Percentiles rank a stretch among this genome's conserved stretches.
These are phyloP conservation scores for Cephalopholis sonnerati DNA, from an alignment of 2,113 vertebrate species.

Conservation along the genomic window DNA sequence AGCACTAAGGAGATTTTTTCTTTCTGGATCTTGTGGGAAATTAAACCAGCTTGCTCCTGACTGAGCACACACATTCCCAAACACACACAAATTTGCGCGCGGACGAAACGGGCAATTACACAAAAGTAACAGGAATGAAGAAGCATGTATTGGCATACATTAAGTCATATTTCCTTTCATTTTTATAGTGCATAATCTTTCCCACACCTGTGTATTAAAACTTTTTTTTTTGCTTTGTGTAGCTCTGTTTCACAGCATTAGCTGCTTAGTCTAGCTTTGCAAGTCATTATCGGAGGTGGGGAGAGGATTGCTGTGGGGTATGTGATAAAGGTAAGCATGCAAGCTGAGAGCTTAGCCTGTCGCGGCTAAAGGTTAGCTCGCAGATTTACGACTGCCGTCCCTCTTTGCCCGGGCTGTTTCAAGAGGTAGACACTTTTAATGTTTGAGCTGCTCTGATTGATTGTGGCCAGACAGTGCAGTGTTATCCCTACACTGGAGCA, in stretches of 20 bases:
- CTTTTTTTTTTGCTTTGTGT: background rate
- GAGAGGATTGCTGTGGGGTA: slow-evolving; percentile 52
- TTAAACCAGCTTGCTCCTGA: slow-evolving; percentile 68
- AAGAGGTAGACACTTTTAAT: slow-evolving; percentile 64
- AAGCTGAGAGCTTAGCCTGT: slow-evolving; percentile 71
- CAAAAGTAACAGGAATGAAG: slow-evolving; percentile 1
- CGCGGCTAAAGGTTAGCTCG: slow-evolving; percentile 74
- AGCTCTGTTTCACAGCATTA: slow-evolving; percentile 45
- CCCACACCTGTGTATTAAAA: slow-evolving; percentile 16
- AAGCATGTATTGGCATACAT: slow-evolving; percentile 13
- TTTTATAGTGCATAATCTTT: slow-evolving; percentile 3
- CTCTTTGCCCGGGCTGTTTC: slow-evolving; percentile 54
- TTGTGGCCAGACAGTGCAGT: slow-evolving; percentile 40
- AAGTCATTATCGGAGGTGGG: slow-evolving; percentile 56
- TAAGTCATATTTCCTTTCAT: slow-evolving; percentile 15
- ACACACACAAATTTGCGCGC: slow-evolving; percentile 22
- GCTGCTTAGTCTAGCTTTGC: slow-evolving; percentile 55
- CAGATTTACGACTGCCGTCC: slow-evolving; percentile 70
- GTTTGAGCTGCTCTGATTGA: slow-evolving; percentile 68
- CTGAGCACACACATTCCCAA: slow-evolving; percentile 28
- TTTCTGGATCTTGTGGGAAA: slow-evolving; percentile 79
- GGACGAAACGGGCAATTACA: slow-evolving; percentile 46
- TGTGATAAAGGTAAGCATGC: slow-evolving; percentile 65
- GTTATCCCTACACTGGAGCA: slow-evolving; percentile 5
- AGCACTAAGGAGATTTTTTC: slow-evolving; percentile 75